These are phyloP conservation scores for Sarcophaga subvicina DNA, from an alignment of 2,888 invertebrate genomes.

Conservation along the genomic window DNA sequence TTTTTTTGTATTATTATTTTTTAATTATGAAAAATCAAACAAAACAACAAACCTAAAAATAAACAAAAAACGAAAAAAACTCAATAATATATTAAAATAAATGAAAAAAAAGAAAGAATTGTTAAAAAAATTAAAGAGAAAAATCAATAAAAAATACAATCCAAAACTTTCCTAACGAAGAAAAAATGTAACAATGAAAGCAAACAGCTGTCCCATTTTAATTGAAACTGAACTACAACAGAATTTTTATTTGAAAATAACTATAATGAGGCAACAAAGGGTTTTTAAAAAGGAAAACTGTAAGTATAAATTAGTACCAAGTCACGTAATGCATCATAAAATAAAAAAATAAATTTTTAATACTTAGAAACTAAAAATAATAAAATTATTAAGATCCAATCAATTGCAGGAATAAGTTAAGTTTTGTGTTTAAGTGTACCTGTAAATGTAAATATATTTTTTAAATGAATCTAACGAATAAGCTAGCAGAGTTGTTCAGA, in stretches of 20 bases:
- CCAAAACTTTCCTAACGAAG: conserved; percentile 68
- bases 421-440: no score
- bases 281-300: no score
- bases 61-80: conserved; percentile 64
- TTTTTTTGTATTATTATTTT: conserved; percentile 60
- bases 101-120: conserved; percentile 52
- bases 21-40: conserved; percentile 67
- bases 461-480: no score
- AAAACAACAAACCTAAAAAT: conserved; percentile 64
- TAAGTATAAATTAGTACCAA: no score
- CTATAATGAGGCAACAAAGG: no score
- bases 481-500: no score
- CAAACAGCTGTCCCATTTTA: conserved; percentile 46
- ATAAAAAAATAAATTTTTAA: no score
- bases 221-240: conserved; percentile 30
- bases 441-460: no score
- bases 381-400: no score
- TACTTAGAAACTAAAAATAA: no score
- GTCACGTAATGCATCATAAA: no score
- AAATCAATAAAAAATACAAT: conserved; percentile 66
- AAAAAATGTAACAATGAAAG: conserved; percentile 57
- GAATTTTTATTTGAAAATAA: not conserved
- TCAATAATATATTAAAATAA: conserved; percentile 53
- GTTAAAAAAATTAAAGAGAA: conserved; percentile 58
- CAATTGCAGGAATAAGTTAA: no score